Evolutionary conservation across 2,113 vertebrate genomes (phyloP).

Genomic region (Saimiri boliviensis): DNA sequence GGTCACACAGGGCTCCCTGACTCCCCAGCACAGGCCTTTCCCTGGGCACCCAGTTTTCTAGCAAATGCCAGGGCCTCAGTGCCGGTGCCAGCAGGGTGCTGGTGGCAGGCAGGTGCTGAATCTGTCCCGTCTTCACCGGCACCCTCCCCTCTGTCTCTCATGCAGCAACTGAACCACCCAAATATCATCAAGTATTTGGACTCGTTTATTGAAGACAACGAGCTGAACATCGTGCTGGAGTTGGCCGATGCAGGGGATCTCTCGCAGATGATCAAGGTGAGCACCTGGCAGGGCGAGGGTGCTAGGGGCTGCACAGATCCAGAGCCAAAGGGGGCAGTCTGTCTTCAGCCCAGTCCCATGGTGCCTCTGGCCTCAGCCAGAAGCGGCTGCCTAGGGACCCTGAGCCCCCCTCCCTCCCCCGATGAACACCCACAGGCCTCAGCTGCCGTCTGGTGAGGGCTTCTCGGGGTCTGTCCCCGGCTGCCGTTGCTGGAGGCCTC

Average conservation of each 20-base stretch:
- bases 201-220: conserved; percentile 91
- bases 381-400: not conserved
- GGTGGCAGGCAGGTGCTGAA: fast-evolving
- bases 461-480: fast-evolving
- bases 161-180: conserved; percentile 91
- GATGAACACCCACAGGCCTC: not conserved
- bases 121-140: not conserved
- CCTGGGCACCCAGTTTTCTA: not conserved
- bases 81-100: not conserved
- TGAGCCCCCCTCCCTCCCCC: not conserved
- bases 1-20: not conserved
- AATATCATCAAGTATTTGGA: conserved; percentile 92
- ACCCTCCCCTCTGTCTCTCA: not conserved
- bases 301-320: fast-evolving
- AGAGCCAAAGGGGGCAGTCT: fast-evolving
- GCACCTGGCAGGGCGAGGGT: not conserved
- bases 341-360: not conserved
- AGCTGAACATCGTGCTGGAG: conserved; percentile 90
- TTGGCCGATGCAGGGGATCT: conserved; percentile 90
- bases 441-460: not conserved
- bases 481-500: not conserved
- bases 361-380: not conserved
- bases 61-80: not conserved
- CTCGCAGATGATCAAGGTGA: conserved; percentile 93
- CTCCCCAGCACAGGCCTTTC: not conserved